These are phyloP conservation scores for Protaetia brevitarsis DNA, from an alignment of 1,140 invertebrate species.

Conservation along the genomic window DNA sequence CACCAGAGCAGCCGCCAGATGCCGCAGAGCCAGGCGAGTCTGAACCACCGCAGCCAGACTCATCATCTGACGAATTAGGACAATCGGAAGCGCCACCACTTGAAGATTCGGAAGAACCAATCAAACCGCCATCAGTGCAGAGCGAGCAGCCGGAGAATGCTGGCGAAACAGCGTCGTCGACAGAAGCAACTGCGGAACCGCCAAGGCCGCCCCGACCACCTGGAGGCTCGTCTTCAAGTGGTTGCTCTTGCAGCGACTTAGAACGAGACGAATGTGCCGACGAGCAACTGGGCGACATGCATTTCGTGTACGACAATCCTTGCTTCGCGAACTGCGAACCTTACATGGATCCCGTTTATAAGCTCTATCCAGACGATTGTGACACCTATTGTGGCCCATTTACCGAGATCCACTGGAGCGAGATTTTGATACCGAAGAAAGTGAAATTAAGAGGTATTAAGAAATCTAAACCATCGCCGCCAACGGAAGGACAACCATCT, in stretches of 20 bases:
- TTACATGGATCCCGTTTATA: conserved; percentile 1
- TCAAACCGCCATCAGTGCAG: too few relatives aligned
- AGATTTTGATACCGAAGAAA: not conserved
- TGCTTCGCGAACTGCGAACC: not conserved
- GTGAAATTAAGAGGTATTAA: not conserved
- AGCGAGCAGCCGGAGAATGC: too few relatives aligned
- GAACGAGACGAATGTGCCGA: not conserved
- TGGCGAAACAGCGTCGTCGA: too few relatives aligned
- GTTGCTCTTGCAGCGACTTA: not conserved
- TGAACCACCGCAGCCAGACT: too few relatives aligned
- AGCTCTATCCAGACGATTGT: not conserved
- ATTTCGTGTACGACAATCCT: not conserved
- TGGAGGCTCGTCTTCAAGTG: not conserved
- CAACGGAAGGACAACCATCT: not conserved
- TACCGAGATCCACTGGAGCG: conserved; percentile 3
- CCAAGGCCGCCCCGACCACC: too few relatives aligned
- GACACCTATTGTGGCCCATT: not conserved
- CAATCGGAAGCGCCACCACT: too few relatives aligned
- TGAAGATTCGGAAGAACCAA: too few relatives aligned
- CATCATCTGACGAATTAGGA: too few relatives aligned
- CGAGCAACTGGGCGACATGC: not conserved
- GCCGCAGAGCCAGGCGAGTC: too few relatives aligned
- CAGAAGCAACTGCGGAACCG: not conserved
- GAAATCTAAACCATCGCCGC: not conserved
- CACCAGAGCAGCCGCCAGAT: too few relatives aligned